Conservation (phyloP, 1,140 invertebrate species). For the Dreissena rostriformis region DNA sequence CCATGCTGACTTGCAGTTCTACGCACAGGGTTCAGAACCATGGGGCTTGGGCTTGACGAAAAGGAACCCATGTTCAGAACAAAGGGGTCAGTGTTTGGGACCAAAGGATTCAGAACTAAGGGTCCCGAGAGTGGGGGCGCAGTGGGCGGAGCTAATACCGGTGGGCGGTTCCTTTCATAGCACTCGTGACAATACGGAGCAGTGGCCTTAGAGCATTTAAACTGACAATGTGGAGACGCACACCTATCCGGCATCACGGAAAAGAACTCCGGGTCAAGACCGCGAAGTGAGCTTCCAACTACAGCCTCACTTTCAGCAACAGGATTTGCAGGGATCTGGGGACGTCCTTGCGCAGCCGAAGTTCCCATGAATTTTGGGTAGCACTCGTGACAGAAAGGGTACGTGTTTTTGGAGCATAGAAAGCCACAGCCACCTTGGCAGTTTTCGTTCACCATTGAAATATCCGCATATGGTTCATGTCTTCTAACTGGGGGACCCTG, state of each 20-base stretch:
- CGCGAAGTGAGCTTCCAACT: not conserved
- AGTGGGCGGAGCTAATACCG: slow-evolving; percentile 3
- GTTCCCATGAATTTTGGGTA: slow-evolving; percentile 37
- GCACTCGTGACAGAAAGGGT: slow-evolving; percentile 51
- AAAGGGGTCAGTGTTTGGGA: not conserved
- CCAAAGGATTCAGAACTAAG: not conserved
- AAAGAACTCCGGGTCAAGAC: not conserved
- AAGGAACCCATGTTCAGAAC: not conserved
- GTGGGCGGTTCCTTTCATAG: slow-evolving; percentile 16
- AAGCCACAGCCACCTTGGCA: slow-evolving; percentile 54
- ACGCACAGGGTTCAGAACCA: not conserved
- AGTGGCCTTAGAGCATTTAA: slow-evolving; percentile 67
- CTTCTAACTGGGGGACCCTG: not conserved
- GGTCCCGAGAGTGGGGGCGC: slow-evolving; percentile 2
- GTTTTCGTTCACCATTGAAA: slow-evolving; percentile 62
- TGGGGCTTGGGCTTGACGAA: too few relatives aligned
- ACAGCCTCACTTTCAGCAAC: too few relatives aligned
- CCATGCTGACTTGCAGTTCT: not conserved
- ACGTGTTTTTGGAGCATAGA: slow-evolving; percentile 49
- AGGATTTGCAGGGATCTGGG: not conserved
- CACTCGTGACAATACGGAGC: slow-evolving; percentile 74
- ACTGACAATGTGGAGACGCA: slow-evolving; percentile 62
- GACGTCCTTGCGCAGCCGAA: not conserved
- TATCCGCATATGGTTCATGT: slow-evolving; percentile 4
- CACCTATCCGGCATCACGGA: slow-evolving; percentile 65